These are phyloP conservation scores for Rhinolophus sinicus DNA, from an alignment of 2,113 vertebrate species.

Conservation along the genomic window DNA sequence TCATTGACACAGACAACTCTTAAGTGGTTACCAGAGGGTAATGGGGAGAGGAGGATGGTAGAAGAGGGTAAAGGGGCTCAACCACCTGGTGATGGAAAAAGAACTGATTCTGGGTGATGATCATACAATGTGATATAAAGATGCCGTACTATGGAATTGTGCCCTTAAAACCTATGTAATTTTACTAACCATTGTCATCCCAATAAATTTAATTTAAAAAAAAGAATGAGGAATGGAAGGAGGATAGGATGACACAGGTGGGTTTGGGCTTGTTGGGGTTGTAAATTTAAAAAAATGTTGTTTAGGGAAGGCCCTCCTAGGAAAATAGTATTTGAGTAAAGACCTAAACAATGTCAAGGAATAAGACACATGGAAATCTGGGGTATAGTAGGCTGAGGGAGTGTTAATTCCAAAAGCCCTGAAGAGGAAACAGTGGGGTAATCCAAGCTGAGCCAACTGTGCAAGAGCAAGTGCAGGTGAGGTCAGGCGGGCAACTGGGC, in stretches of 20 bases:
- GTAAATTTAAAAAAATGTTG: background rate
- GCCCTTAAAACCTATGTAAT: too few relatives aligned
- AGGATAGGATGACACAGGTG: fast-evolving
- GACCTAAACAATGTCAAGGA: background rate
- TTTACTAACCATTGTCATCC: too few relatives aligned
- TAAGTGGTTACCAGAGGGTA: too few relatives aligned
- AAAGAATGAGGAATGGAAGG: background rate
- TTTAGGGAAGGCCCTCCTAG: background rate
- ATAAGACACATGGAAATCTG: background rate
- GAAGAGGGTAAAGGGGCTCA: too few relatives aligned
- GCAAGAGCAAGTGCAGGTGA: fast-evolving
- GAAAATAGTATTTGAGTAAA: background rate
- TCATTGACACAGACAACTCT: too few relatives aligned
- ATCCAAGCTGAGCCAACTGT: too few relatives aligned
- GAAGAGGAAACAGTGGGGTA: background rate
- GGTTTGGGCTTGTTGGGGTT: background rate
- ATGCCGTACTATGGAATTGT: too few relatives aligned
- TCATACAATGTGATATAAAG: too few relatives aligned
- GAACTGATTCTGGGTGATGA: too few relatives aligned
- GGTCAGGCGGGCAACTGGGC: background rate
- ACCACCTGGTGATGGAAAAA: too few relatives aligned
- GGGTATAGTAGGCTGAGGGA: background rate
- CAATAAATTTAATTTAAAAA: too few relatives aligned
- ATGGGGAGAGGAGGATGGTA: too few relatives aligned
- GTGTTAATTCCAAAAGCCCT: background rate